These are phyloP conservation scores for Sebastes diaconus DNA, from an alignment of 2,797 vertebrate species.

Conservation along the genomic window DNA sequence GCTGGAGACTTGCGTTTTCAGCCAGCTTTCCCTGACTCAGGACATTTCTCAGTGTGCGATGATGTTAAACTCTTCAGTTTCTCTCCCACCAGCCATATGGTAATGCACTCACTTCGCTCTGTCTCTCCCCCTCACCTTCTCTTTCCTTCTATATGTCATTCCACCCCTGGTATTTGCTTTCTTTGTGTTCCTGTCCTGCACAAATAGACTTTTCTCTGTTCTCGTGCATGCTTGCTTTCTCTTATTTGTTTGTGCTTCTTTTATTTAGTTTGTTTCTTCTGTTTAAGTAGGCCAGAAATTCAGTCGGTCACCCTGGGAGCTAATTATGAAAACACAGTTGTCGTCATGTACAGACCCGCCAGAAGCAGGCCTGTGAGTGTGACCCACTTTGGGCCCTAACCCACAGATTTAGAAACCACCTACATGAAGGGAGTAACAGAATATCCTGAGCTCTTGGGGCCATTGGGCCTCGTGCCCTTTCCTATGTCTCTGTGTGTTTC, in stretches of 20 bases:
- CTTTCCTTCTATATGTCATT: constrained; percentile 1
- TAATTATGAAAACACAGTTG: constrained; percentile 22
- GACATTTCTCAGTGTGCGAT: constrained; percentile 23
- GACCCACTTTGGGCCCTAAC: constrained; percentile 20
- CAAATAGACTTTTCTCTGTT: constrained; percentile 5
- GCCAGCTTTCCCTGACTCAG: constrained; percentile 1
- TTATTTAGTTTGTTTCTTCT: neutral
- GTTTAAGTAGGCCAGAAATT: constrained; percentile 34
- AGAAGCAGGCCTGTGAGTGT: constrained; percentile 3
- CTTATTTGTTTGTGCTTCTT: neutral
- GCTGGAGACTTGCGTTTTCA: neutral
- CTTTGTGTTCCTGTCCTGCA: constrained; percentile 1
- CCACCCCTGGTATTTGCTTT: constrained; percentile 3
- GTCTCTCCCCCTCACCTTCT: neutral
- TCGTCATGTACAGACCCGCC: constrained; percentile 5
- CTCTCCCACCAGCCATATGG: constrained; percentile 43
- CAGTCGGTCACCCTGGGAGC: constrained; percentile 15
- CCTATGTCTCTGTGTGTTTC: constrained; percentile 40
- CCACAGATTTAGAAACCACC: constrained; percentile 24
- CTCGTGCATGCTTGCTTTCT: neutral
- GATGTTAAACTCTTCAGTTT: constrained; percentile 17
- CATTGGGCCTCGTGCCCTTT: constrained; percentile 24
- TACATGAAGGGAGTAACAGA: constrained; percentile 4
- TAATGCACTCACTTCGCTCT: constrained; percentile 30
- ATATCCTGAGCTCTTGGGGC: constrained; percentile 3